Percentiles rank a stretch among this genome's conserved stretches.
Evolutionary conservation across 1,140 invertebrate species (phyloP).

Genomic region (Oryctes rhinoceros): DNA sequence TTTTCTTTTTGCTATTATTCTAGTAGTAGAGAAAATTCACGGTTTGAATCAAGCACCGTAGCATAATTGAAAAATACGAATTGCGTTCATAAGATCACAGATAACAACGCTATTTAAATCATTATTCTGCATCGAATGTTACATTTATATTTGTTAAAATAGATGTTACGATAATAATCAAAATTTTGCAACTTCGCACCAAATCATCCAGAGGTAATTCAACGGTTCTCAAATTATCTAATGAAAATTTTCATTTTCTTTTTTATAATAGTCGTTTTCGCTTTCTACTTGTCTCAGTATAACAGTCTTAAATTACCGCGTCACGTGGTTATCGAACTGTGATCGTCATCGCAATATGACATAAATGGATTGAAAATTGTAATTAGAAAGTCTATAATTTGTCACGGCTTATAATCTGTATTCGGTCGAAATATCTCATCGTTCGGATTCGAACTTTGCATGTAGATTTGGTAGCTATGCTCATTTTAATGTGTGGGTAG

Average conservation of each 20-base stretch:
- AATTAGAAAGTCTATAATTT: conserved; percentile 23
- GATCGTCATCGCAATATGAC: conserved; percentile 2
- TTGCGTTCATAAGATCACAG: too few relatives aligned
- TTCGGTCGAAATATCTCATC: background rate
- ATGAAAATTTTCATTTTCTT: background rate
- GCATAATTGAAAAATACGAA: too few relatives aligned
- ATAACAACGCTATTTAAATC: too few relatives aligned
- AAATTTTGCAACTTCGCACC: background rate
- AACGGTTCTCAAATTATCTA: background rate
- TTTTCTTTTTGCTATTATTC: too few relatives aligned
- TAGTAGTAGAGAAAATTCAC: too few relatives aligned
- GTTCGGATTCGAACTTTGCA: background rate
- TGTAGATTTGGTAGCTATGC: background rate
- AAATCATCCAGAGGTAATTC: background rate
- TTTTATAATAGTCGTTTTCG: background rate
- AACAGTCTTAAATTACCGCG: background rate
- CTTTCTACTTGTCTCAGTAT: background rate
- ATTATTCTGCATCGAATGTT: too few relatives aligned
- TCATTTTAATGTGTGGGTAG: background rate
- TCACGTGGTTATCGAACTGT: background rate
- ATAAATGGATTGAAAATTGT: background rate
- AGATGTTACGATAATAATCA: too few relatives aligned
- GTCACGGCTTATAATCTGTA: conserved; percentile 2
- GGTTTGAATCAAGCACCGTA: too few relatives aligned
- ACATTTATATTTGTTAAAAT: too few relatives aligned